These are phyloP conservation scores for Doris montereyensis DNA, from an alignment of 2,888 invertebrate genomes.

Conservation along the genomic window DNA sequence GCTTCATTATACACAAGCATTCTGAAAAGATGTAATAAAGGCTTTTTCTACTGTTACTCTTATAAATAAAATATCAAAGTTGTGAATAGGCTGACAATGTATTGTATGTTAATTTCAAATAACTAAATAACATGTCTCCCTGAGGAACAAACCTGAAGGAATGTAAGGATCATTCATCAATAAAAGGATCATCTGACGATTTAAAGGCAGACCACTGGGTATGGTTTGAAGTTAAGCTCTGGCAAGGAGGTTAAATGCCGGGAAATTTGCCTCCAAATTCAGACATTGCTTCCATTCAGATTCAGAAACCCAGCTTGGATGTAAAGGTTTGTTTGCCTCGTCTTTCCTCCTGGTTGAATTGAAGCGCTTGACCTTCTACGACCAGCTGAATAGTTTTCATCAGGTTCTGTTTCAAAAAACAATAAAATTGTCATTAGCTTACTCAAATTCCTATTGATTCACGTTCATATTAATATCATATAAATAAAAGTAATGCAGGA, in stretches of 20 bases:
- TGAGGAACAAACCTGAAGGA: no score
- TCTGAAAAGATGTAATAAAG: no score
- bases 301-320: constrained; percentile 63
- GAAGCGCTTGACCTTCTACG: neutral
- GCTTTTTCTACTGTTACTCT: no score
- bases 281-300: constrained; percentile 67
- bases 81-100: no score
- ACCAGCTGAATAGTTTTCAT: no score
- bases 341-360: neutral
- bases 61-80: no score
- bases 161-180: constrained; percentile 52
- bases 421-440: neutral
- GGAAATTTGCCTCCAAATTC: constrained; percentile 63
- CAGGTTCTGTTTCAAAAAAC: neutral
- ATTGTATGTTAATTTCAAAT: no score
- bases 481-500: no score
- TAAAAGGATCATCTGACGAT: constrained; percentile 57
- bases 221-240: constrained; percentile 59
- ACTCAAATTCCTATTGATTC: no score
- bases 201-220: constrained; percentile 66
- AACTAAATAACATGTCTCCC: no score
- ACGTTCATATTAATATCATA: no score
- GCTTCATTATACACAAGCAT: no score
- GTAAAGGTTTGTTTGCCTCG: neutral
- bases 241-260: constrained; percentile 60